Evolutionary conservation across 2,113 vertebrate species (phyloP), one percentile per base, ranked within the genome.

Genomic region (Physeter macrocephalus): DNA sequence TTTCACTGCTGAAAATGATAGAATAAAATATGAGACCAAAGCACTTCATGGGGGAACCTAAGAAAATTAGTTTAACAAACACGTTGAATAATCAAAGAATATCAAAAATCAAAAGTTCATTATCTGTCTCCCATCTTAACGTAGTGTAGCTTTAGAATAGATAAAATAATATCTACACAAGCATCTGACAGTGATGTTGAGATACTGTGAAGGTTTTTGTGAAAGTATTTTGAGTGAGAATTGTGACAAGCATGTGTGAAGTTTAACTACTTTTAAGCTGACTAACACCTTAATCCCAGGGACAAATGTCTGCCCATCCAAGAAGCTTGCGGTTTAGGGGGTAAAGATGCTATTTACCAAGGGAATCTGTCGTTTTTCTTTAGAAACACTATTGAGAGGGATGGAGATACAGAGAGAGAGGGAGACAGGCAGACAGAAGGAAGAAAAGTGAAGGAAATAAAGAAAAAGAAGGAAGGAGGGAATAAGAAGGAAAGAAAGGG

Each of bases 41-140:
- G 17, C 12, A 75, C 39, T 75, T 88, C 6, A 10, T 41, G 61
- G 64, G 84, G 15, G 49, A 84, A 78, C 8, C 18, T 67, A 49
- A 61, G 34, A 87, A 88, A 85, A 67, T 81, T 23, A 62, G 52
- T 57, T 88, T 86, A 64, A 94, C n/a, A 81, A 88, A 88, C 23
- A 84, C 14, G 31, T 88, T 87, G 41, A 92, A 62, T 89, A 95
- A 93, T 95, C n/a, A 93, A 85, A 92, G 67, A 80, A 52, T 36
- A 43, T 74, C 72, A 80, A 36, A 59, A 88, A 64, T 81, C 86
- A 85, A 52, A 95, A 72, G 62, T 78, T 94, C n/a, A 54, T 62
- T 77, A 54, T 62, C 49, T 80, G 17, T 27, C 57, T 93, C 54
- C 78, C 41, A 69, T 83, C 93, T 88, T 93, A 95, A 89, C 21